phyloP scores from a whole-genome alignment of 1,140 invertebrate genomes.

The Nymphalis io region DNA sequence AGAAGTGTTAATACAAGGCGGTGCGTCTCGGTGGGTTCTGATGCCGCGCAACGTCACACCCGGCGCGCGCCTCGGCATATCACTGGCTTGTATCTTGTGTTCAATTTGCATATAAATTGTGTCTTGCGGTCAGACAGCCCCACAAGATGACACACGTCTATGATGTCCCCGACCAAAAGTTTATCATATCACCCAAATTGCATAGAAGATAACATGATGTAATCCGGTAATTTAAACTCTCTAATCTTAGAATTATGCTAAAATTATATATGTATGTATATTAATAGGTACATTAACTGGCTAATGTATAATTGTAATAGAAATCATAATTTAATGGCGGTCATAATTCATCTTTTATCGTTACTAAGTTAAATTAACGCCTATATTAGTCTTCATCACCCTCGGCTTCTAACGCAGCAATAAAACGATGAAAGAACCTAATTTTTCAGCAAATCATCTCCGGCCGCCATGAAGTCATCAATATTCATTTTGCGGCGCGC shows the following conservation, averaged over 20 bases:
- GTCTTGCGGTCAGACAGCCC: constrained; percentile 73
- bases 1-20: constrained; percentile 69
- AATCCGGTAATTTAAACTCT: constrained; percentile 2
- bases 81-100: constrained; percentile 75
- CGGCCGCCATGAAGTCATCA: constrained; percentile 77
- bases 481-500: constrained; percentile 78
- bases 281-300: constrained; percentile 9
- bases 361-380: constrained; percentile 75
- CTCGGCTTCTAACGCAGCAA: constrained; percentile 56
- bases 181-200: constrained; percentile 37
- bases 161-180: constrained; percentile 49
- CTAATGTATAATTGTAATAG: constrained; percentile 26
- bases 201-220: constrained; percentile 9
- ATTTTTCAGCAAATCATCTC: constrained; percentile 80
- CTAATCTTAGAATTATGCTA: background rate
- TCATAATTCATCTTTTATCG: constrained; percentile 65
- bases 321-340: constrained; percentile 42
- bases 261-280: background rate
- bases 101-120: constrained; percentile 80
- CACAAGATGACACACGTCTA: constrained; percentile 73
- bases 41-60: constrained; percentile 30
- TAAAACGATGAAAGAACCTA: constrained; percentile 77
- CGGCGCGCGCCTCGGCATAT: constrained; percentile 51
- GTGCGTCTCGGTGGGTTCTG: constrained; percentile 39
- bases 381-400: constrained; percentile 76